A percentile compares a stretch with the other conserved stretches of the same genome.
Conservation (phyloP, 2,113 vertebrate species). For the Plotosus lineatus region DNA sequence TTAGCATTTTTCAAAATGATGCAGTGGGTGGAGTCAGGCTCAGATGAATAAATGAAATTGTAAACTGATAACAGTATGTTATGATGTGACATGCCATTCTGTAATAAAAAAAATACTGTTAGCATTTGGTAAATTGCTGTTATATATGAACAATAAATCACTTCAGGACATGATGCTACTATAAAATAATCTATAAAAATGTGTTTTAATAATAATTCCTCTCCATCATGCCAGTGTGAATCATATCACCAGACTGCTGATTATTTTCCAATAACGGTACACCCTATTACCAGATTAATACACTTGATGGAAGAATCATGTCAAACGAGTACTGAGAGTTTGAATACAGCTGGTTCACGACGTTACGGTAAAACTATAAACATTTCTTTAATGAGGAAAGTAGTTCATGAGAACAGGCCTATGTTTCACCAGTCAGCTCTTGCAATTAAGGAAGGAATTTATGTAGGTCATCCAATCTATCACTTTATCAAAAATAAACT, state of each 20-base stretch:
- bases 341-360: not conserved
- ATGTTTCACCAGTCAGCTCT: not conserved
- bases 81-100: not conserved
- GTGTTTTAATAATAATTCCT: not conserved
- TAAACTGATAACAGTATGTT: not conserved
- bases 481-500: not conserved
- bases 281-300: not conserved
- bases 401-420: not conserved
- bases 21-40: no score
- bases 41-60: not conserved
- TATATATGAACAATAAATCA: not conserved
- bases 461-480: conserved; percentile 33
- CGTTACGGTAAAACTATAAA: not conserved
- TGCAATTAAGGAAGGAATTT: not conserved
- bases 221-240: not conserved
- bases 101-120: not conserved
- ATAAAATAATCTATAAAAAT: not conserved
- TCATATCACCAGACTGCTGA: not conserved
- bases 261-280: not conserved
- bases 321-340: not conserved
- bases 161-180: not conserved
- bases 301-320: not conserved
- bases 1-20: no score
- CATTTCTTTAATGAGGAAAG: not conserved
- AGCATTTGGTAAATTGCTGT: not conserved